phyloP scores from a whole-genome alignment of 2,797 vertebrate species.

The Hoplostethus mediterraneus region DNA sequence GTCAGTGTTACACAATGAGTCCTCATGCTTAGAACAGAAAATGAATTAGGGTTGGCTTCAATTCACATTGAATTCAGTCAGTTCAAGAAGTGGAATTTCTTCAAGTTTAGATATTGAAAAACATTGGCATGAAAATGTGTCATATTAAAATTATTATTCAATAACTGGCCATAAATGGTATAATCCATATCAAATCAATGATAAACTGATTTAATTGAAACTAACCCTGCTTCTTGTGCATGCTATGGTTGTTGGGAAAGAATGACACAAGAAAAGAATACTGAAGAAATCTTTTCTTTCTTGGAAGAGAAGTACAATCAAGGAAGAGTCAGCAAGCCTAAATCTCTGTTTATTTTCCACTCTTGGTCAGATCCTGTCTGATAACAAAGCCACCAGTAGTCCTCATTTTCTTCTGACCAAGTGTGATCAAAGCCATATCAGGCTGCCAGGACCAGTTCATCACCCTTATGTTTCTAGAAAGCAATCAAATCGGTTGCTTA shows the following conservation, averaged over 20 bases:
- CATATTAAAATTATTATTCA: slow-evolving; percentile 1
- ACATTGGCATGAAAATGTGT: neutral
- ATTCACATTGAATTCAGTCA: slow-evolving; percentile 8
- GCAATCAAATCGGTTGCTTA: neutral
- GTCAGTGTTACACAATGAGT: slow-evolving; percentile 57
- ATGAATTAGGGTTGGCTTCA: slow-evolving; percentile 3
- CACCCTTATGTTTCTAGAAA: neutral
- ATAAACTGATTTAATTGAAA: neutral
- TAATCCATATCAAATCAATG: neutral
- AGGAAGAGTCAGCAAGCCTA: slow-evolving; percentile 10
- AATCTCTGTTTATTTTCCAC: slow-evolving; percentile 3
- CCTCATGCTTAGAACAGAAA: slow-evolving; percentile 29
- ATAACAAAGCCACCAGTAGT: neutral
- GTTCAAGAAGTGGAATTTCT: neutral
- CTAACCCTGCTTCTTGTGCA: slow-evolving; percentile 2
- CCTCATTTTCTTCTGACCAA: slow-evolving; percentile 9
- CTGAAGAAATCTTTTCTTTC: neutral
- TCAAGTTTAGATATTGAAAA: neutral
- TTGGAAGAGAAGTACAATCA: slow-evolving; percentile 3
- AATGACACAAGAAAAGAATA: neutral
- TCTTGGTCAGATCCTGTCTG: neutral
- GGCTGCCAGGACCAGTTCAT: slow-evolving; percentile 22
- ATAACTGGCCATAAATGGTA: neutral
- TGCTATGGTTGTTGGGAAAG: slow-evolving; percentile 14
- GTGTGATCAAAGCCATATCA: slow-evolving; percentile 63